Evolutionary conservation across 2,113 vertebrate species (phyloP), one percentile per base, ranked within the genome.

Genomic region (Miniopterus natalensis): DNA sequence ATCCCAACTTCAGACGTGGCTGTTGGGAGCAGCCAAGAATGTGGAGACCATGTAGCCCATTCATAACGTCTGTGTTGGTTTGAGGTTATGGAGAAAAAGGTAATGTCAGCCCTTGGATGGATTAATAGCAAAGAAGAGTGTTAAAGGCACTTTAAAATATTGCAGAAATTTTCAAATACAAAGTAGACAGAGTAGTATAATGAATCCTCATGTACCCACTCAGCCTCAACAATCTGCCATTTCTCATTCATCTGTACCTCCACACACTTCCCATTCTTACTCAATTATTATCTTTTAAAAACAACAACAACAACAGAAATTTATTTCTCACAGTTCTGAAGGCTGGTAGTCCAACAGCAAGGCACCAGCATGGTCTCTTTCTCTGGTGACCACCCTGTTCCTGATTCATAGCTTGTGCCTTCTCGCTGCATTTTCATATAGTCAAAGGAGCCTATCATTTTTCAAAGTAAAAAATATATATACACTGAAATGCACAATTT

Each of bases 111-210:
- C 20, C 15, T 53, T n/a, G 84, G 15, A 31, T 61, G 59, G 23
- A 92, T 74, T 91, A 79, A 84, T 66, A 61, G 84, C 40, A 90
- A 66, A 57, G 47, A 92, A 65, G 7, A 70, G 6, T 13, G 8
- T 31, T 79, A 91, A 95, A 40, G n/a, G 18, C n/a, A 91, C 80
- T 81, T 42, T 1, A 9, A 53, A 66, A 29, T 21, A 53, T 45
- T 84, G 51, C 80, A 8, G 42, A 79, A 88, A 92, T 42, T 88
- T 79, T 88, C 65, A 88, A 92, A 92, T 25, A 51, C 57, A n/a
- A 88, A 66, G 15, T 66, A 65, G 85, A 63, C 6, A 79, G 23
- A 90, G 59, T 15, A 66, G 14, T 77, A 61, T 23, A 40, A 91
- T 61, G 53, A 83, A 84, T 75, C 23, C 49, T 40, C 23, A 57